Evolutionary conservation across 1,140 invertebrate genomes (phyloP).

Genomic region (Helicoverpa zea): DNA sequence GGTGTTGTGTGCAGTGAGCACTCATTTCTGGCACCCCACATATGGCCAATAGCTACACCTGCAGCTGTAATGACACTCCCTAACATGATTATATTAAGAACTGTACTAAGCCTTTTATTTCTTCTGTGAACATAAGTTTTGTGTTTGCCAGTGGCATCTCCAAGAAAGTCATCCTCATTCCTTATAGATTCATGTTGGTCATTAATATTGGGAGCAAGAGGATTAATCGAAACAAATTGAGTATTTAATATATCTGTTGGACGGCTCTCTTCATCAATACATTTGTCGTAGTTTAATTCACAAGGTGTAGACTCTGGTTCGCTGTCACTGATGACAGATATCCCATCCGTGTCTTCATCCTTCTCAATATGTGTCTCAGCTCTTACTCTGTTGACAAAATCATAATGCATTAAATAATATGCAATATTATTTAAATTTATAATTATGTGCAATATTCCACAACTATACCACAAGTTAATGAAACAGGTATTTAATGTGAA

Average conservation of each 20-base stretch:
- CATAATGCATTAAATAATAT: not conserved
- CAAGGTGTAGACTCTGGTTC: constrained; percentile 72
- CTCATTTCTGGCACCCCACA: constrained; percentile 84
- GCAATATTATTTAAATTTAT: too few species aligned
- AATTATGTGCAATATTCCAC: constrained; percentile 38
- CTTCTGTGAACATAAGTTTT: constrained; percentile 84
- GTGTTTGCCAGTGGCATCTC: constrained; percentile 70
- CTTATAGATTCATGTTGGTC: constrained; percentile 61
- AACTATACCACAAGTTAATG: not conserved
- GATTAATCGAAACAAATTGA: constrained; percentile 59
- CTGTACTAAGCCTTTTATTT: constrained; percentile 82
- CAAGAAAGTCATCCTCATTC: constrained; percentile 69
- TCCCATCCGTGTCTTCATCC: constrained; percentile 84
- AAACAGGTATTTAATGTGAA: not conserved
- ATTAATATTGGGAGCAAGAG: constrained; percentile 56
- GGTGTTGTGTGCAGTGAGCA: constrained; percentile 73
- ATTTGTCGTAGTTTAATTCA: constrained; percentile 62
- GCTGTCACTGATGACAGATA: constrained; percentile 83
- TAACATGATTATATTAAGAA: constrained; percentile 82
- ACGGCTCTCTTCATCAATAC: constrained; percentile 60
- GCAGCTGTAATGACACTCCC: constrained; percentile 83
- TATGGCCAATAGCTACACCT: constrained; percentile 83
- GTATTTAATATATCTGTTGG: constrained; percentile 61
- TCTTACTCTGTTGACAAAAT: constrained; percentile 54
- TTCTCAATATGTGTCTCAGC: constrained; percentile 66